Percentiles rank a stretch among this genome's conserved stretches.
phyloP scores from a whole-genome alignment of 2,888 invertebrate species.

The Lutraria lutraria region DNA sequence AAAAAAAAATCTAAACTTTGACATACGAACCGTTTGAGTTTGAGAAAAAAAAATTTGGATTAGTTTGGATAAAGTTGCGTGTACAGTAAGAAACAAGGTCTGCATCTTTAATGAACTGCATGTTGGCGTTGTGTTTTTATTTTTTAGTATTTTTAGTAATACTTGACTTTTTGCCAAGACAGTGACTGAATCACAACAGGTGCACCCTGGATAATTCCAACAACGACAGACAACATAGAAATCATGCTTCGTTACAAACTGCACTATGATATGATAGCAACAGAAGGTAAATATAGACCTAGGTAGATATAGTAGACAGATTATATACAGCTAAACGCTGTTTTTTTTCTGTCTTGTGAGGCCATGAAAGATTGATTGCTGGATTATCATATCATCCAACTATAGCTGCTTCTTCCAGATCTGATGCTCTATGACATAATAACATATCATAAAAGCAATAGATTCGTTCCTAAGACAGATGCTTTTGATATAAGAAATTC shows the following conservation, averaged over 20 bases:
- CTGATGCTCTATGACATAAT: too few relatives aligned
- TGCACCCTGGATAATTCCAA: neutral
- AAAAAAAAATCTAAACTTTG: too few relatives aligned
- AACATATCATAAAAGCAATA: too few relatives aligned
- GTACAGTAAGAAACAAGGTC: too few relatives aligned
- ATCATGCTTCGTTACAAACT: constrained; percentile 3
- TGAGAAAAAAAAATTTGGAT: too few relatives aligned
- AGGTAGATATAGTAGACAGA: neutral
- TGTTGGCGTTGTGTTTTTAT: too few relatives aligned
- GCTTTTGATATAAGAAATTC: too few relatives aligned
- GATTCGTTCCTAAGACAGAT: too few relatives aligned
- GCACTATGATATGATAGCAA: constrained; percentile 5
- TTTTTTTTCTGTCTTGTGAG: neutral
- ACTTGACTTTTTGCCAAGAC: neutral
- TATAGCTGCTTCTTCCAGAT: too few relatives aligned
- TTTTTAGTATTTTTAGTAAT: neutral
- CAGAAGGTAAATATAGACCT: neutral
- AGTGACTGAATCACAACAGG: constrained; percentile 5
- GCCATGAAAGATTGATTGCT: neutral
- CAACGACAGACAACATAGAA: neutral
- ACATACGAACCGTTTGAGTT: too few relatives aligned
- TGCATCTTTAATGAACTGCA: neutral
- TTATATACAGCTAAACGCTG: neutral
- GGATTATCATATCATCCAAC: neutral
- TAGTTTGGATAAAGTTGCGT: too few relatives aligned